Evolutionary conservation across 2,888 invertebrate species (phyloP), one percentile per base, ranked within the genome.

Genomic region (Isoperla grammatica): DNA sequence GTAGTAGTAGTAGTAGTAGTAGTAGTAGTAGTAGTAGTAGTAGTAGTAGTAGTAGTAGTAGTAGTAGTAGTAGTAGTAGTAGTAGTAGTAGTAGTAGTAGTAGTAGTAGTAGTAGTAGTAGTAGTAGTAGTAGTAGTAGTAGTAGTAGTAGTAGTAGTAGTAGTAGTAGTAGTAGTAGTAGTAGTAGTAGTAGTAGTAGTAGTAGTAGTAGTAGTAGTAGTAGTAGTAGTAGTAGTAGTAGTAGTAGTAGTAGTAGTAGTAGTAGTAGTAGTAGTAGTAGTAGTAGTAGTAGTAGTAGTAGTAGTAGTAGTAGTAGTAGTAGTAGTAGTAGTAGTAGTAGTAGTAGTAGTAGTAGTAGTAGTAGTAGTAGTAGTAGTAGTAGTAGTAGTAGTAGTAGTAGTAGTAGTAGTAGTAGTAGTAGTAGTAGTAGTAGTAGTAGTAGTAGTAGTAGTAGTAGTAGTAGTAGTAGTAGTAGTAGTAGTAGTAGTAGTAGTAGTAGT

Each of bases 1-100:
- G 45, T 45, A 45, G 45, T 45, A 45, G 45, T 45, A 45, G n/a
- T n/a, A 45, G 45, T 45, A 45, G 45, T 45, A 45, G 45, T 45
- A 45, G 45, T 45, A 45, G n/a, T 45, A 45, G 45, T 45, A n/a
- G n/a, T 45, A 45, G 45, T 45, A 45, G 45, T 45, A 45, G 45
- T 45, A 45, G 45, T 45, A 45, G 45, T 45, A n/a, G 45, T 45
- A 45, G 45, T 45, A 45, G n/a, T 17, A 5, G 29, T 45, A 45
- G 45, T 45, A 45, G 45, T 45, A 45, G 45, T 45, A 17, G 45
- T 45, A 45, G 45, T 45, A 45, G 45, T 45, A 45, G 45, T 45
- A 45, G n/a, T n/a, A 45, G 45, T 45, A 45, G 45, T 45, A 45
- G 45, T 45, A 45, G 45, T 45, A 45, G n/a, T 45, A 45, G 45